Evolutionary conservation across 2,797 vertebrate genomes (phyloP).

Genomic region (Mus spretus): DNA sequence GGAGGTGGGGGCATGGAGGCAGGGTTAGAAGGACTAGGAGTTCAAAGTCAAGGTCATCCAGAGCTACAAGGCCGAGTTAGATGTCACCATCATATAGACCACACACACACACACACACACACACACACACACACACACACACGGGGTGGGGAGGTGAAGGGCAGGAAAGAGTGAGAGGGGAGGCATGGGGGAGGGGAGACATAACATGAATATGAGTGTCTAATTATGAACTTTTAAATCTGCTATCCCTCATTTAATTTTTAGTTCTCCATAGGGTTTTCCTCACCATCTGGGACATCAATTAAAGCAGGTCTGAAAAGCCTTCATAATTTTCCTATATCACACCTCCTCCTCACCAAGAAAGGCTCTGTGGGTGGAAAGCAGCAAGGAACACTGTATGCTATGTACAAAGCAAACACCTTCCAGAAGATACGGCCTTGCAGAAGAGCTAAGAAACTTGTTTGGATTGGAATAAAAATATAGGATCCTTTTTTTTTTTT

Average conservation of each 20-base stretch:
- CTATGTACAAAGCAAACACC: conserved; percentile 43
- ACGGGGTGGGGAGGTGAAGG: not conserved
- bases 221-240: conserved; percentile 27
- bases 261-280: conserved; percentile 64
- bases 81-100: not conserved
- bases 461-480: conserved; percentile 44
- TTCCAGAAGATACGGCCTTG: not conserved
- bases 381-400: conserved; percentile 10
- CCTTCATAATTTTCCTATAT: conserved; percentile 50
- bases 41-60: not conserved
- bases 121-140: not conserved
- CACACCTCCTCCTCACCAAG: conserved; percentile 69
- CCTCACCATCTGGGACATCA: conserved; percentile 74
- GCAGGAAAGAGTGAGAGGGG: not conserved
- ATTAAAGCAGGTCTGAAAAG: conserved; percentile 46
- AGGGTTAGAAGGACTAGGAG: not conserved
- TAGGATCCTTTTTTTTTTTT: not conserved
- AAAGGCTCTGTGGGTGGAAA: conserved; percentile 66
- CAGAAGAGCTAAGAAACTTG: conserved; percentile 5
- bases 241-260: conserved; percentile 51
- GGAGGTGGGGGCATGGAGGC: not conserved
- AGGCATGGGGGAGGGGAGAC: too few relatives aligned
- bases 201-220: not conserved
- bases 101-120: not conserved
- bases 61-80: not conserved